These are phyloP conservation scores for Phoebastria nigripes DNA, from an alignment of 2,797 vertebrate species.

Conservation along the genomic window DNA sequence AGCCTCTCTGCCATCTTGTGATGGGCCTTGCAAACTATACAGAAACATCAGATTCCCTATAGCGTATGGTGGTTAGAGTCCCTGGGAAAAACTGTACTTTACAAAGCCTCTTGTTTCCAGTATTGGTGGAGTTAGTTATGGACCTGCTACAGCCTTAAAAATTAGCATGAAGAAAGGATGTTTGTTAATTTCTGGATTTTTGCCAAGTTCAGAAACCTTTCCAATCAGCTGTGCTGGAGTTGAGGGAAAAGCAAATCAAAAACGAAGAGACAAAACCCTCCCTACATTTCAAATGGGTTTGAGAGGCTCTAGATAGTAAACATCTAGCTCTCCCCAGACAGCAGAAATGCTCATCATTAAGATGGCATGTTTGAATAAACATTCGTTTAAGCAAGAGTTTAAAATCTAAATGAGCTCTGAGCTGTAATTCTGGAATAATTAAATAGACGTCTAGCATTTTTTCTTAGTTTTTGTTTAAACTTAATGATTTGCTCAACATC, in stretches of 20 bases:
- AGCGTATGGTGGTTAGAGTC: neutral
- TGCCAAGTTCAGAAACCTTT: constrained; percentile 15
- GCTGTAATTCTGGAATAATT: constrained; percentile 1
- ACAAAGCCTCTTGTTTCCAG: neutral
- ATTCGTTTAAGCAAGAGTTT: neutral
- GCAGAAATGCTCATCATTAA: neutral
- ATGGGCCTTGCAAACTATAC: neutral
- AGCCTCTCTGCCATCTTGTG: neutral
- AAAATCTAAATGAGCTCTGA: neutral
- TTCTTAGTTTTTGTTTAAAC: neutral
- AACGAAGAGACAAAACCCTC: neutral
- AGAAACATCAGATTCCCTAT: neutral
- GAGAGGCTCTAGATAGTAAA: neutral
- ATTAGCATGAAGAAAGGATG: neutral
- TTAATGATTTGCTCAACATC: neutral
- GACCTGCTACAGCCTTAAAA: neutral
- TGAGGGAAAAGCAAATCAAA: neutral
- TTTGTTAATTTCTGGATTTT: neutral
- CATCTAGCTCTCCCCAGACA: neutral
- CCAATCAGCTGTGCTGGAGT: neutral
- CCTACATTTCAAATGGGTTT: neutral
- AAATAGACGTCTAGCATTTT: neutral
- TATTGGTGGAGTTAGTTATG: neutral
- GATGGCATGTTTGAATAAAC: neutral
- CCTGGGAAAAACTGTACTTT: neutral